A percentile compares a stretch with the other conserved stretches of the same genome.
Conservation (phyloP, 2,888 invertebrate genomes). For the Malthinus seriepunctatus region DNA sequence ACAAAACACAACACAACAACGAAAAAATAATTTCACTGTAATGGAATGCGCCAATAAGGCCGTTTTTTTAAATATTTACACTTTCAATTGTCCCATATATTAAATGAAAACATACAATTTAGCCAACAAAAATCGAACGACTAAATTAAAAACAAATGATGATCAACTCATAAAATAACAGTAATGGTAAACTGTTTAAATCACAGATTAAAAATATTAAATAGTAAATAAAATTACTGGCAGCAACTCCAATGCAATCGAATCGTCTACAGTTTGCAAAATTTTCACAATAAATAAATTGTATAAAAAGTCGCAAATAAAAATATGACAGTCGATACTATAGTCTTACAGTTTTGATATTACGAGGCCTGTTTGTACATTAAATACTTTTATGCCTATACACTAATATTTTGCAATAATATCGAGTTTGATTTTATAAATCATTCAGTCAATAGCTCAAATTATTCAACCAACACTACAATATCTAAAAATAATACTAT, state of each 20-base stretch:
- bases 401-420: slow-evolving; percentile 15
- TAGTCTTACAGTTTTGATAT: slow-evolving; percentile 21
- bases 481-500: slow-evolving; percentile 11
- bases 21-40: slow-evolving; percentile 48
- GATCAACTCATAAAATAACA: slow-evolving; percentile 37
- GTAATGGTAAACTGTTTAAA: slow-evolving; percentile 41
- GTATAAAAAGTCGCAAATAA: slow-evolving; percentile 20
- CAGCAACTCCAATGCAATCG: slow-evolving; percentile 33
- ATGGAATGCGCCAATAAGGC: slow-evolving; percentile 48
- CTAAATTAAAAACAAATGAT: slow-evolving; percentile 27
- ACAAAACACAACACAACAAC: slow-evolving; percentile 53
- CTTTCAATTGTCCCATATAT: slow-evolving; percentile 24
- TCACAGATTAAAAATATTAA: slow-evolving; percentile 41
- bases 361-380: slow-evolving; percentile 16
- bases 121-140: slow-evolving; percentile 14
- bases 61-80: slow-evolving; percentile 37
- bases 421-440: slow-evolving; percentile 26
- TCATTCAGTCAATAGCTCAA: slow-evolving; percentile 29
- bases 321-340: slow-evolving; percentile 12
- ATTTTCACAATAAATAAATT: slow-evolving; percentile 23
- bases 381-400: slow-evolving; percentile 17
- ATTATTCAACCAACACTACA: slow-evolving; percentile 34
- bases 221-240: slow-evolving; percentile 29
- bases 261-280: slow-evolving; percentile 21
- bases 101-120: slow-evolving; percentile 23